Evolutionary conservation across 2,113 vertebrate species (phyloP), one percentile per base, ranked within the genome.

Genomic region (Cichladusa arquata): DNA sequence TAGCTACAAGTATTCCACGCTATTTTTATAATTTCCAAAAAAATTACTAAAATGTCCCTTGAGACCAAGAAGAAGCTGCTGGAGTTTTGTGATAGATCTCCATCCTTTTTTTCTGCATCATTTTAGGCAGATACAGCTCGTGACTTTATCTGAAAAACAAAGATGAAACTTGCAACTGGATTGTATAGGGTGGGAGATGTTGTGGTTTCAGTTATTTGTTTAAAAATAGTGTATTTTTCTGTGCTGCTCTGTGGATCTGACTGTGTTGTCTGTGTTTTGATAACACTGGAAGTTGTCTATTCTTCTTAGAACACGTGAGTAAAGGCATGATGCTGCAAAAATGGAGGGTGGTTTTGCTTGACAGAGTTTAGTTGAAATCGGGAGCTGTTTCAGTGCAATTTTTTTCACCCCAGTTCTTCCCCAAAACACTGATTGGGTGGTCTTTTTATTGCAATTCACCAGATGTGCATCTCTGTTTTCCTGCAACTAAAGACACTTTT

Each of bases 21-120:
- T 83, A 73, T 90, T 94, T 96, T 81, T 88, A 81, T 42, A n/a
- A 45, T 88, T 91, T 79, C 72, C 31, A 8, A 9, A 66, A 80
- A 64, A 29, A 42, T 72, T 93, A 42, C 57, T 84, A 54, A 61
- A 78, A 47, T 1, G 3, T n/a, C 81, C 19, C 31, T 64, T 69
- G 80, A 78, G 65, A 81, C 20, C 19, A 31, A 38, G 14, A 88
- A 73, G 80, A 92, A 93, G 53, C 48, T 67, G 36, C 65, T 88
- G 65, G 83, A 64, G 48, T 84, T 81, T 73, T n/a, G 44, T 54
- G 45, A 6, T 79, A 45, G 57, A 84, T 93, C 50, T 88, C 69
- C 62, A 0, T 58, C 76, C 56, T 2, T 45, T 91, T 92, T 74
- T 94, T 47, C 60, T 83, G 33, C 47, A 16, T 88, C 1, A 1